Evolutionary conservation across 37 sponge, comb jelly and placozoan species (phyloP), one percentile per base, ranked within the genome.

Genomic region (Mnemiopsis leidyi): DNA sequence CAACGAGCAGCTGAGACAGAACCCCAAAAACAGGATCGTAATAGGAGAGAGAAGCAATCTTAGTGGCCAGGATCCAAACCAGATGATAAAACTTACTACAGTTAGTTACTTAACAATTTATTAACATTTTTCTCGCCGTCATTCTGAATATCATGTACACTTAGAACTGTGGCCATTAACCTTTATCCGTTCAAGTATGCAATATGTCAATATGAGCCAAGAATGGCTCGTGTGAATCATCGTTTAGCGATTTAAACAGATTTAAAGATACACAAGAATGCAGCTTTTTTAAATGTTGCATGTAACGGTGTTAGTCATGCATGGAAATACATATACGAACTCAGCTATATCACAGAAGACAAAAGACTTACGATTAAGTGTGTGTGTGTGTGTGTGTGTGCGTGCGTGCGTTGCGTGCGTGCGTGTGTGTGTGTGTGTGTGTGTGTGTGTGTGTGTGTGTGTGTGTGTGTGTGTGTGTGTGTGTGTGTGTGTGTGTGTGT

Each of bases 1-100:
- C 26, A 39, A 33, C 48, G 90, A 85, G 90, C 90, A 85, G 90
- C 90, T 85, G 90, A 18, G 35, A n/a, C 32, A 85, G 36, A 85
- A 85, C 61, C 90, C 90, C 29, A 85, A 85, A 85, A 35, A 85
- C n/a, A 18, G 90, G 61, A 85, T 85, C n/a, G 90, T 85, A 0
- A 85, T 85, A 39, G 90, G 90, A 38, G 90, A 85, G 32, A 28
- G 90, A 61, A 85, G 90, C 36, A 33, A 85, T 85, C 3, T 85
- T 23, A 85, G 90, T 33, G 90, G 90, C 2, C 90, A 85, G 90
- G 90, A 85, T 39, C 61, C 24, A 0, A 26, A 21, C n/a, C 90
- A 85, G 90, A 85, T 85, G 90, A 85, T 85, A 0, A 28, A 29
- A 85, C 90, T 85, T 28, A 40, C 32, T 37, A 85, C 90, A 26